Evolutionary conservation across 2,113 vertebrate species (phyloP), one percentile per base, ranked within the genome.

Genomic region (Promerops cafer): DNA sequence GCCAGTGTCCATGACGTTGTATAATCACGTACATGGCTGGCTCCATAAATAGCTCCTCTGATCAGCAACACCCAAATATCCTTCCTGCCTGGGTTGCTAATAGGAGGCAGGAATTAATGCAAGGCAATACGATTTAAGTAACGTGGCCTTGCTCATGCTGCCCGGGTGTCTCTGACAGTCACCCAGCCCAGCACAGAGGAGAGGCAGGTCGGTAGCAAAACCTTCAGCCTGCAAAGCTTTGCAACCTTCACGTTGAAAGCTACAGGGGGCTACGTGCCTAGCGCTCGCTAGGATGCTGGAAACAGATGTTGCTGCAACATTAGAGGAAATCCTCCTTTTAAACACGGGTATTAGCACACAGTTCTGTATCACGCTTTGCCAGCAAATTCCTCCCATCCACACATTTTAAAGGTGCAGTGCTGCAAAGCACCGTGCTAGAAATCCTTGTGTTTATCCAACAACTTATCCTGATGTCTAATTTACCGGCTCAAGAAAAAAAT

Each of bases 301-400:
- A 94, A 83, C 94, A 93, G 83, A 94, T 90, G 93, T 54, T 94
- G 83, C 88, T 78, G 86, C 76, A 89, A 86, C 72, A 63, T 83
- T 50, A 86, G 89, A 80, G 89, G 90, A 94, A 95, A 94, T 90
- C 86, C 90, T 96, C 77, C 88, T 70, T 83, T 92, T 28, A 90
- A 94, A 93, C 63, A 81, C 28, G 60, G 70, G 83, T 77, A 93
- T 96, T 88, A 94, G 83, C 86, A 63, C 9, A 8, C 90, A 81
- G 89, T 35, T 92, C 88, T 59, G 56, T 20, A 59, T 47, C 83
- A n/a, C 0, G 45, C 88, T 83, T 59, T 81, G 92, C 89, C 94
- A 93, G 96, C 89, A 93, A 81, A 97, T 96, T 93, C 95, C 71
- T 92, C 83, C 71, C 76, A 77, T 93, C 86, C 76, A 74, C 89